Base-by-base conservation (phyloP, 2,797 vertebrate species). In the Aselliscus stoliczkanus region DNA sequence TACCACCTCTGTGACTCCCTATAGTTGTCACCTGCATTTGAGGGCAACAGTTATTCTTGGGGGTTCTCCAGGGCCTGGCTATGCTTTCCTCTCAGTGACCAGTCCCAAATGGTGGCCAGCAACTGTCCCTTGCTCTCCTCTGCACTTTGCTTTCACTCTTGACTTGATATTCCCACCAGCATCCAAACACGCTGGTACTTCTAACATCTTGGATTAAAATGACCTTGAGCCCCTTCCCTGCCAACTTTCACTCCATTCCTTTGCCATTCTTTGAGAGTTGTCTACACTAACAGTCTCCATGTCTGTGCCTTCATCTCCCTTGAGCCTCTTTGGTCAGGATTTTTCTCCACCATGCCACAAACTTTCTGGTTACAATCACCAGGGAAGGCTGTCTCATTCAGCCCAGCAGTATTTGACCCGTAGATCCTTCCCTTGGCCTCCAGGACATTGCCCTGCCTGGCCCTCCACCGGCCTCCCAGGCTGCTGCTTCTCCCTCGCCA, bases 361-460 rank as follows among this genome's bases (percentile, higher is more conserved):
- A 89, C 17, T 7, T 31, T 31, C 29, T 17, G 0, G 8, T 29
- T 42, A 23, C 1, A 1, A 52, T 23, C 77, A n/a, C 27, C 21
- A 37, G 31, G 23, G 25, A 14, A 2, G 21, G 50, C 42, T 3
- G 0, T 9, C 54, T 62, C 6, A 11, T 20, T 39, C 3, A 3
- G 42, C 44, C 15, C 67, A n/a, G 54, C 18, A 77, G 62, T 47
- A 29, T 5, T 44, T 3, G 11, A 77, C 56, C 29, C 1, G 4
- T 2, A 25, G 72, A 25, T 3, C 11, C 76, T 58, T 34, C 42
- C 39, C 31, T 13, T 10, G 54, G n/a, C 27, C 25, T 67, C 56
- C 23, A 58, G 58, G 39, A 64, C 0, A 1, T 21, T 12, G 5
- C 44, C 64, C 39, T 9, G 0, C 65, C 3, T 7, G 15, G 29